These are phyloP conservation scores for Mamestra configurata DNA, from an alignment of 1,140 invertebrate species.

Conservation along the genomic window DNA sequence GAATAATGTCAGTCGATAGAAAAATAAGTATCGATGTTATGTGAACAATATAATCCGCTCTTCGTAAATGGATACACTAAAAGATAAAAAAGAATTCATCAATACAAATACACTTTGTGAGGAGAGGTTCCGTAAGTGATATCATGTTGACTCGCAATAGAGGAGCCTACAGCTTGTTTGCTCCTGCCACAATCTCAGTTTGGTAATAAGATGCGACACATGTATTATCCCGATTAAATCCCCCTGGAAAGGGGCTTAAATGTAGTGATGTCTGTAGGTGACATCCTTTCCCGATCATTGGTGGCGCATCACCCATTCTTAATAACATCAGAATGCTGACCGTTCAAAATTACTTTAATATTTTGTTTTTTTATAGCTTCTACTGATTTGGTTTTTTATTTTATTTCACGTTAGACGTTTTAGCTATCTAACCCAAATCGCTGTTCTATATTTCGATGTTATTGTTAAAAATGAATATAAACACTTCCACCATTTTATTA, in stretches of 20 bases:
- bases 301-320: neutral
- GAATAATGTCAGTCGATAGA: neutral
- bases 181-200: constrained; percentile 80
- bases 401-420: neutral
- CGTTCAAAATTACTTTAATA: neutral
- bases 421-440: neutral
- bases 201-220: constrained; percentile 86
- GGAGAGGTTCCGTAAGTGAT: constrained; percentile 77
- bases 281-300: constrained; percentile 32
- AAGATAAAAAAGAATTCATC: constrained; percentile 72
- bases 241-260: constrained; percentile 75
- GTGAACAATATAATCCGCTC: constrained; percentile 46
- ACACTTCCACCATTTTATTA: neutral
- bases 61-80: constrained; percentile 61
- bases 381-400: neutral
- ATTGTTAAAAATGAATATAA: neutral
- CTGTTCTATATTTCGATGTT: neutral
- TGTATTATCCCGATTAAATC: constrained; percentile 84
- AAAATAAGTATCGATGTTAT: constrained; percentile 26
- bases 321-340: constrained; percentile 9
- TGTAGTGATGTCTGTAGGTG: constrained; percentile 72
- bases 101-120: constrained; percentile 76
- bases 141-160: constrained; percentile 79
- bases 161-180: constrained; percentile 76
- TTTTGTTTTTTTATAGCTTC: no score